Conservation (phyloP, 2,888 invertebrate species). For the Malthinus seriepunctatus region DNA sequence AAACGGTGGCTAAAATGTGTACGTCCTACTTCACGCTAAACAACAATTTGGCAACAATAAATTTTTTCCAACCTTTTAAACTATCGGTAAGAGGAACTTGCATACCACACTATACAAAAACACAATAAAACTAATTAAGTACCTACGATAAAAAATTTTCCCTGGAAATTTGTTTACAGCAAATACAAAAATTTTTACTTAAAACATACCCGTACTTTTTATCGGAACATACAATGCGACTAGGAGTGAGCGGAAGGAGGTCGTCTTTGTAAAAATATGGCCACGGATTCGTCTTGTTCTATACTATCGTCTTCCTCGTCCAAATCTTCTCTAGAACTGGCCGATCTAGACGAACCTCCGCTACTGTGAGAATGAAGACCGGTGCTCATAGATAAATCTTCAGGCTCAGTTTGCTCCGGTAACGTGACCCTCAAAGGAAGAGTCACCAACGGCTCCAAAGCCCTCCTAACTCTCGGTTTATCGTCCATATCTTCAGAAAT, state of each 20-base stretch:
- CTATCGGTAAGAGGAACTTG: slow-evolving; percentile 50
- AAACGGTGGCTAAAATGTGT: too few relatives aligned
- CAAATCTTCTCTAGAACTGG: slow-evolving; percentile 52
- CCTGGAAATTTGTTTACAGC: slow-evolving; percentile 33
- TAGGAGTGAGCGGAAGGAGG: slow-evolving; percentile 43
- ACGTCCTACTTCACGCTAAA: too few relatives aligned
- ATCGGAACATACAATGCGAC: slow-evolving; percentile 35
- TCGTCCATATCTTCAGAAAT: slow-evolving; percentile 44
- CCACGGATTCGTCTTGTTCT: slow-evolving; percentile 59
- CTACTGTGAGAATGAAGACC: slow-evolving; percentile 58
- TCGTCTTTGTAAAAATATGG: slow-evolving; percentile 56
- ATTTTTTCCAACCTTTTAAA: background rate
- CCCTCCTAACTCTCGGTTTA: slow-evolving; percentile 51
- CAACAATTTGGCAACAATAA: too few relatives aligned
- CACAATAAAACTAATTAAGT: slow-evolving; percentile 37
- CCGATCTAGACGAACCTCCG: slow-evolving; percentile 55
- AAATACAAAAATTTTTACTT: slow-evolving; percentile 27
- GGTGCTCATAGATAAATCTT: slow-evolving; percentile 79
- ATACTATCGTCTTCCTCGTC: slow-evolving; percentile 56
- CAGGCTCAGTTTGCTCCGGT: slow-evolving; percentile 90
- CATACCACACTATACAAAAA: slow-evolving; percentile 51
- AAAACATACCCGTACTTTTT: slow-evolving; percentile 40
- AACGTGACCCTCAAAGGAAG: slow-evolving; percentile 50
- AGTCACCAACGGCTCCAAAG: slow-evolving; percentile 53
- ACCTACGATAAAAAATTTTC: slow-evolving; percentile 38